These are phyloP conservation scores for Acrobasis suavella DNA, from an alignment of 2,888 invertebrate genomes.

Conservation along the genomic window DNA sequence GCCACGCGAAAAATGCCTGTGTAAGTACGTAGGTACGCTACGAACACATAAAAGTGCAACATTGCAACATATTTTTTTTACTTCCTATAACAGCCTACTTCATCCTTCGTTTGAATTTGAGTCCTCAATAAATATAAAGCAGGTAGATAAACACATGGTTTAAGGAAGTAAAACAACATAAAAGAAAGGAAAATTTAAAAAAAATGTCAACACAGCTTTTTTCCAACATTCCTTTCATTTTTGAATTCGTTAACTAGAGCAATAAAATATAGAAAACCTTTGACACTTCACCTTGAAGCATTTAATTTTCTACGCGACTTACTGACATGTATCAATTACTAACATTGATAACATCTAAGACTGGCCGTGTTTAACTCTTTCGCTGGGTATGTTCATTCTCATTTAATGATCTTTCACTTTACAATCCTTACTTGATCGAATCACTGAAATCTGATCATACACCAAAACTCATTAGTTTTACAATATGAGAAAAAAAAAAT, in stretches of 20 bases:
- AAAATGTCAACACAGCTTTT: neutral
- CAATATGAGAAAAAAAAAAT: too few species aligned
- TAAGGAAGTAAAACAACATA: too few species aligned
- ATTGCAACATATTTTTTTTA: too few species aligned
- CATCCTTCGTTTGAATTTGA: too few species aligned
- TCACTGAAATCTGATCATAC: neutral
- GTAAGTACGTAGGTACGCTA: too few species aligned
- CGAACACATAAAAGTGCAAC: too few species aligned
- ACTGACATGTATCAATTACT: conserved; percentile 20
- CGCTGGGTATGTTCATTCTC: conserved; percentile 6
- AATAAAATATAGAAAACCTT: conserved; percentile 16
- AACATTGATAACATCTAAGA: conserved; percentile 38
- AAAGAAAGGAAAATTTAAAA: too few species aligned
- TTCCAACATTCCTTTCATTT: neutral
- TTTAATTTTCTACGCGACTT: conserved; percentile 32
- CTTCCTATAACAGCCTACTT: too few species aligned
- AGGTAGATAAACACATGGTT: too few species aligned
- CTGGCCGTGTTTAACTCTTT: conserved; percentile 42
- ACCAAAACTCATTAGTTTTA: too few species aligned
- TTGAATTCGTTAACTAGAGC: neutral
- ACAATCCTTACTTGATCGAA: neutral
- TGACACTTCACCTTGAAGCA: conserved; percentile 28
- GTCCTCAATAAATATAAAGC: too few species aligned
- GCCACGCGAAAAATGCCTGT: too few species aligned
- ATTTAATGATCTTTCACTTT: neutral